Evolutionary conservation across 2,113 vertebrate species (phyloP).

Genomic region (Crocuta crocuta): DNA sequence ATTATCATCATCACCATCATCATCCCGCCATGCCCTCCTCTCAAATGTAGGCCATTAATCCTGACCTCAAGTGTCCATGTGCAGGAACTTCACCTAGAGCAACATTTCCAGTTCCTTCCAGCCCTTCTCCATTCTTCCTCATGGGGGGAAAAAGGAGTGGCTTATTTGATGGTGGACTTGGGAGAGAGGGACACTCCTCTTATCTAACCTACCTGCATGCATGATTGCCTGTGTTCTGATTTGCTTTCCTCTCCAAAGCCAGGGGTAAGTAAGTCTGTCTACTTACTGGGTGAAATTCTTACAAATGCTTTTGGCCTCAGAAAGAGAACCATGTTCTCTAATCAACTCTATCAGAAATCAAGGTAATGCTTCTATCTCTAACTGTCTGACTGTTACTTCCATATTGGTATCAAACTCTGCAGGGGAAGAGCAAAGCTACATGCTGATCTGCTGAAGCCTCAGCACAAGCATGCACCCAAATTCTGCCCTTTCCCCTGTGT

Average conservation of each 20-base stretch:
- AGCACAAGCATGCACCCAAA: background rate
- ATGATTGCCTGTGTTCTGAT: background rate
- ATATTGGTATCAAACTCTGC: background rate
- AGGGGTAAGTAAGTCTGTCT: background rate
- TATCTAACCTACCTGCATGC: background rate
- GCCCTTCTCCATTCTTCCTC: background rate
- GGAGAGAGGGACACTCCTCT: background rate
- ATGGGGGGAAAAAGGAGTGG: background rate
- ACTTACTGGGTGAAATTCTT: background rate
- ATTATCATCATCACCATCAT: background rate
- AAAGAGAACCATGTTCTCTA: background rate
- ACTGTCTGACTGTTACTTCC: background rate
- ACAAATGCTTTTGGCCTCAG: background rate
- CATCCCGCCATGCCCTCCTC: background rate
- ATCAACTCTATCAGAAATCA: background rate
- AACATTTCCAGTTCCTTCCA: background rate
- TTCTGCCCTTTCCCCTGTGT: background rate
- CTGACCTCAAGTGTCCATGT: background rate
- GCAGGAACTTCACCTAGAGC: background rate
- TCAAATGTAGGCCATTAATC: background rate
- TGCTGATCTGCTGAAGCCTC: rapidly evolving
- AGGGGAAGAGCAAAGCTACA: background rate
- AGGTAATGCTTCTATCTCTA: background rate
- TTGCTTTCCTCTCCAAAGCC: background rate
- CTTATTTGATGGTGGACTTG: background rate